A percentile compares a stretch with the other conserved stretches of the same genome.
Conservation (phyloP, 2,113 vertebrate genomes). For the Oryzias celebensis region DNA sequence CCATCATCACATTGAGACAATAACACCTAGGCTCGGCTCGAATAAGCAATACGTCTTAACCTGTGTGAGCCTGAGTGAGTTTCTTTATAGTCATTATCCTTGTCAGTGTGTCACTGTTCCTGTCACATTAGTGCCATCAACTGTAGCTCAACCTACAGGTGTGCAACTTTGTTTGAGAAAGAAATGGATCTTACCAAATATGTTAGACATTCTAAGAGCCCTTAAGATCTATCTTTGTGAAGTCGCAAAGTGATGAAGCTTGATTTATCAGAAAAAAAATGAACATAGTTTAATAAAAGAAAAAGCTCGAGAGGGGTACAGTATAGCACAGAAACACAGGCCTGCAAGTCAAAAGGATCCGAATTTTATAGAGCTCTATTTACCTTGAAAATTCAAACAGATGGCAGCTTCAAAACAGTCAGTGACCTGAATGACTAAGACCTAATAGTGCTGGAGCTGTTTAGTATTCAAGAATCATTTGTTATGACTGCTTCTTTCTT, state of each 20-base stretch:
- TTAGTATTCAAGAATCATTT: constrained; percentile 9
- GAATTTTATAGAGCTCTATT: constrained; percentile 25
- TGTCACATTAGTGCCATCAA: constrained; percentile 52
- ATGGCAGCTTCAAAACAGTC: constrained; percentile 26
- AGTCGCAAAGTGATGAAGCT: constrained; percentile 17
- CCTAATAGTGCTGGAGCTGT: constrained; percentile 5
- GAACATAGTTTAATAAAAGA: constrained; percentile 15
- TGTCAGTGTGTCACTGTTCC: constrained; percentile 40
- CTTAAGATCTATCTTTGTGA: not conserved
- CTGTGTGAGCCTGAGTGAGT: constrained; percentile 14
- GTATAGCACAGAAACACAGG: constrained; percentile 16
- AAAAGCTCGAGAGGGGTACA: constrained; percentile 3
- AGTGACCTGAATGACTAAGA: constrained; percentile 14
- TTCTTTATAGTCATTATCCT: constrained; percentile 44
- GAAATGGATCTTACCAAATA: constrained; percentile 8
- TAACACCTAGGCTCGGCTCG: constrained; percentile 32
- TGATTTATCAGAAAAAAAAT: too few species aligned
- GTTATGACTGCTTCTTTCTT: constrained; percentile 10
- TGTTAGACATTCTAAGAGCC: constrained; percentile 1
- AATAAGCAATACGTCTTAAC: constrained; percentile 33
- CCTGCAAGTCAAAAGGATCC: constrained; percentile 39
- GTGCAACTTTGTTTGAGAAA: constrained; percentile 25
- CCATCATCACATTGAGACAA: constrained; percentile 55
- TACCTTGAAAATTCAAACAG: constrained; percentile 15
- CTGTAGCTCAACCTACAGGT: constrained; percentile 42